Conservation (phyloP, 37 sponge, comb jelly and placozoan genomes). For the Corticium candelabrum region DNA sequence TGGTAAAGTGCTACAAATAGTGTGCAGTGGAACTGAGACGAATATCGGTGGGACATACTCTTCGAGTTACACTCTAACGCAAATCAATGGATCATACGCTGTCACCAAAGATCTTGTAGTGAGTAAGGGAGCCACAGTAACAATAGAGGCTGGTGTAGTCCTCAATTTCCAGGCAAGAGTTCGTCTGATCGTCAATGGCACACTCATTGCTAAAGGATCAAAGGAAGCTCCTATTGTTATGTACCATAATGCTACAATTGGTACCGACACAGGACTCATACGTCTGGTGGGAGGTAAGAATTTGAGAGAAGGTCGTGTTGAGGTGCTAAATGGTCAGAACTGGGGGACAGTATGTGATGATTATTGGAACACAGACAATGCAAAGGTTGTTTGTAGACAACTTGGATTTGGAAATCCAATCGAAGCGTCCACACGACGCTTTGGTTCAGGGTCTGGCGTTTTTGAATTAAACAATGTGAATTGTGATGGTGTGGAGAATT, state of each 20-base stretch:
- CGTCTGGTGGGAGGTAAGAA: not conserved
- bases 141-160: not conserved
- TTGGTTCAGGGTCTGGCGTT: not conserved
- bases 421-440: not conserved
- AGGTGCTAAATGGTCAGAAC: not conserved
- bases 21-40: not conserved
- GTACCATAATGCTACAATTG: not conserved
- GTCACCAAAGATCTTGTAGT: not conserved
- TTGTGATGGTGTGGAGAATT: not conserved
- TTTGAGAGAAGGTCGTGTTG: not conserved
- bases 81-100: not conserved
- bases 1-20: too few relatives aligned
- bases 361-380: not conserved
- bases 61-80: not conserved
- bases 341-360: not conserved
- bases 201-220: not conserved
- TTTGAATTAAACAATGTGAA: not conserved
- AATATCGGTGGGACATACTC: not conserved
- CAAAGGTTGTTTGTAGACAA: not conserved
- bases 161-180: not conserved
- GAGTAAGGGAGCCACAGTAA: not conserved
- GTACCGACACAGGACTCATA: not conserved
- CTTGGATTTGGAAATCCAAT: not conserved
- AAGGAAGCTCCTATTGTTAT: not conserved
- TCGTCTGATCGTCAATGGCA: not conserved